Percentiles rank a stretch among this genome's conserved stretches.
These are phyloP conservation scores for Microcebus ravelobensis DNA, from an alignment of 2,113 vertebrate genomes.

Conservation along the genomic window DNA sequence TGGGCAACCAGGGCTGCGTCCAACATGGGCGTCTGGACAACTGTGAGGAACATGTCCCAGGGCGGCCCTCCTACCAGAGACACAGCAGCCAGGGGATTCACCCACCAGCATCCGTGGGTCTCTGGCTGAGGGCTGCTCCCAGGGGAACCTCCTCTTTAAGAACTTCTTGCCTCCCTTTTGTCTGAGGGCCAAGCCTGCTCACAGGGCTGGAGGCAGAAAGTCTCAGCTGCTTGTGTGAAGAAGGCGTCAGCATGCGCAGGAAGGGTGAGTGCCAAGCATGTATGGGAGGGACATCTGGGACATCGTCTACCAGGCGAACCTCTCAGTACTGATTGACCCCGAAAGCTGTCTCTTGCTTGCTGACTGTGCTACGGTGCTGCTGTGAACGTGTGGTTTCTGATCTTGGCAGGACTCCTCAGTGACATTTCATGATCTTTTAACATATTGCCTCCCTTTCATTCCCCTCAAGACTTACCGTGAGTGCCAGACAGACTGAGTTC, in stretches of 20 bases:
- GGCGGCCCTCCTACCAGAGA: not conserved
- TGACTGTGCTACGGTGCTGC: not conserved
- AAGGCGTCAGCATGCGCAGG: not conserved
- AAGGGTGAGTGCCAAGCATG: not conserved
- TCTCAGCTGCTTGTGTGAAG: not conserved
- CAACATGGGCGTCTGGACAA: no score
- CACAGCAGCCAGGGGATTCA: no score
- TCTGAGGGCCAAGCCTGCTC: not conserved
- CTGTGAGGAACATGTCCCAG: not conserved
- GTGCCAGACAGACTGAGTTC: not conserved
- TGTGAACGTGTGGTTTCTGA: not conserved
- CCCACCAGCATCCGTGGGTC: not conserved
- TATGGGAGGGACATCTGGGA: not conserved
- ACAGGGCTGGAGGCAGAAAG: not conserved
- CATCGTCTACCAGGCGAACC: not conserved
- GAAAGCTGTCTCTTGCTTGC: not conserved
- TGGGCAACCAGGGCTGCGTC: not conserved
- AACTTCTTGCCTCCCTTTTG: not conserved
- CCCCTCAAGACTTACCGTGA: not conserved
- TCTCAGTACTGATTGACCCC: not conserved
- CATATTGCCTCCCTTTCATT: not conserved
- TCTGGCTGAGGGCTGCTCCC: not conserved
- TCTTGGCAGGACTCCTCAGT: not conserved
- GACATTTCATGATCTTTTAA: not conserved
- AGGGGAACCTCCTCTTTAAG: not conserved